Percentiles rank a stretch among this genome's conserved stretches.
Evolutionary conservation across 2,797 vertebrate genomes (phyloP).

Genomic region (Liparis tanakae): DNA sequence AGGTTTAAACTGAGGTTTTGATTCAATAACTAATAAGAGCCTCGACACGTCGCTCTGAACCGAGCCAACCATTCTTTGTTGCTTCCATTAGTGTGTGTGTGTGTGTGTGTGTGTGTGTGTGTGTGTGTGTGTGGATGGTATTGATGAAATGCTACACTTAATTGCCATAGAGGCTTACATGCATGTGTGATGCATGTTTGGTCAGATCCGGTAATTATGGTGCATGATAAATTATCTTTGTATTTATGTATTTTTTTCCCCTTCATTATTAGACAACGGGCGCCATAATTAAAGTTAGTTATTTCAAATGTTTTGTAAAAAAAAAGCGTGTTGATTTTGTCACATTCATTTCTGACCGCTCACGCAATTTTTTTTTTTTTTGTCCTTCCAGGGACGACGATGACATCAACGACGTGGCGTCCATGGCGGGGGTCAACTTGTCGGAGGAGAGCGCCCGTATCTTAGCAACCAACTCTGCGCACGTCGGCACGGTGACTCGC

Average conservation of each 20-base stretch:
- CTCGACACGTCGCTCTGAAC: no score
- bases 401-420: constrained; percentile 95
- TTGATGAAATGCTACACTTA: not conserved
- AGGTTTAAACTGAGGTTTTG: not conserved
- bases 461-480: constrained; percentile 92
- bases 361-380: no score
- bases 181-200: not conserved
- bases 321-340: not conserved
- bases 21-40: not conserved
- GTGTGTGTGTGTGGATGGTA: no score
- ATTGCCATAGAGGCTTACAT: not conserved
- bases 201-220: not conserved
- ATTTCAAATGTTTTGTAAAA: not conserved
- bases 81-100: no score
- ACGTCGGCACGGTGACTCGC: constrained; percentile 92
- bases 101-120: no score
- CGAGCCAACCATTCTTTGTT: no score
- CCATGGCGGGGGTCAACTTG: constrained; percentile 95
- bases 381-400: constrained; percentile 93
- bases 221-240: not conserved
- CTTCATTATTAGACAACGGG: not conserved
- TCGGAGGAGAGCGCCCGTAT: constrained; percentile 95
- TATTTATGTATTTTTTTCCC: not conserved
- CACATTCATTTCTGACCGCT: not conserved
- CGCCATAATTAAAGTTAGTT: not conserved